Evolutionary conservation across 2,113 vertebrate genomes (phyloP).

Genomic region (Smithornis capensis): DNA sequence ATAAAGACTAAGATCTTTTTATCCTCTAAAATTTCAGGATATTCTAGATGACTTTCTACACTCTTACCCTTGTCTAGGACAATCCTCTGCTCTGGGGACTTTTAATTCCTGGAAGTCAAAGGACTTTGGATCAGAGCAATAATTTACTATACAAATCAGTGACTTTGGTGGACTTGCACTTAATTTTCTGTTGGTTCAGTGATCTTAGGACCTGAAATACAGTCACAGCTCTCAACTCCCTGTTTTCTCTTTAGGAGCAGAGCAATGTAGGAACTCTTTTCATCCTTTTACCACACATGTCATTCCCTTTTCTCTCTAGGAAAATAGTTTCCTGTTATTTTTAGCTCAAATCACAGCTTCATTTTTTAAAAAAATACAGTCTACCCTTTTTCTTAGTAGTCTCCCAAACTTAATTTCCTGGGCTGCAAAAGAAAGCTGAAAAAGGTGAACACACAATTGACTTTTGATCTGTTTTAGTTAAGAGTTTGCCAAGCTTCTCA

Average conservation of each 20-base stretch:
- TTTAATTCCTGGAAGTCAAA: not conserved
- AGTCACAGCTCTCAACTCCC: not conserved
- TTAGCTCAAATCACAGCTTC: constrained; percentile 38
- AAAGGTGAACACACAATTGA: constrained; percentile 33
- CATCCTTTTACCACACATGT: not conserved
- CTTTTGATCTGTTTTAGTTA: constrained; percentile 6
- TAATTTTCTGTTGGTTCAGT: not conserved
- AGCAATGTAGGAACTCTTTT: not conserved
- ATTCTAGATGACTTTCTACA: not conserved
- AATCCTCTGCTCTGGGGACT: not conserved
- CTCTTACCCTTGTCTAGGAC: not conserved
- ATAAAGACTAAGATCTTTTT: not conserved
- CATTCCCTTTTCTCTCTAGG: constrained; percentile 16
- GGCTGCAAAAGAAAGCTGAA: constrained; percentile 2
- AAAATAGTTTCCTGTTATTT: constrained; percentile 49
- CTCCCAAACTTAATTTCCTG: constrained; percentile 37
- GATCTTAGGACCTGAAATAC: not conserved
- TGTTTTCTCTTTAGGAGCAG: not conserved
- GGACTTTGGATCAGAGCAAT: not conserved
- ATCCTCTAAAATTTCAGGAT: not conserved
- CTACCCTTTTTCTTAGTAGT: not conserved
- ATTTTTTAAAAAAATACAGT: not conserved
- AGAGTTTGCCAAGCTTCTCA: not conserved
- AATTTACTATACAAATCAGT: not conserved
- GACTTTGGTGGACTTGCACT: not conserved